phyloP scores from a whole-genome alignment of 2,113 vertebrate genomes.

The Micromys minutus region DNA sequence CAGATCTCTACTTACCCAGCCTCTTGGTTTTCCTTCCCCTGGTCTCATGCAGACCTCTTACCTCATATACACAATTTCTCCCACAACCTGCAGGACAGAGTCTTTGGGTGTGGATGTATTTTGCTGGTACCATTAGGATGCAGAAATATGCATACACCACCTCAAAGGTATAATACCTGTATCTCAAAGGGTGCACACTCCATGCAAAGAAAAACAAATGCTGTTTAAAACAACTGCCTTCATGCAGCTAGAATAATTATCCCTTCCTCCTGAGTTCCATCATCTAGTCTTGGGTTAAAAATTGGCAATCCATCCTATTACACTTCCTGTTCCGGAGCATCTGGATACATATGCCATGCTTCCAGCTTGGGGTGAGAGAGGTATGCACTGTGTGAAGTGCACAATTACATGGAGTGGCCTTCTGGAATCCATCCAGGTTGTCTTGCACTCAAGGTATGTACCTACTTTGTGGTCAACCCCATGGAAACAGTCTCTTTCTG shows the following conservation, averaged over 20 bases:
- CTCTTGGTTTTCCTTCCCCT: neutral
- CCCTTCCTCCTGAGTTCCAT: neutral
- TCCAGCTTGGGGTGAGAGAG: neutral
- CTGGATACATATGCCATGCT: accelerated
- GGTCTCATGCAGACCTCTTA: neutral
- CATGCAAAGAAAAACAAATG: neutral
- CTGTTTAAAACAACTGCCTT: slow-evolving; percentile 20
- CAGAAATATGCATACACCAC: neutral
- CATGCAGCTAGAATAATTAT: slow-evolving; percentile 8
- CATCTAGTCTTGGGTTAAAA: slow-evolving; percentile 25
- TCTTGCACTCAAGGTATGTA: neutral
- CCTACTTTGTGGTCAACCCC: slow-evolving; percentile 8
- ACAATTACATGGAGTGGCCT: neutral
- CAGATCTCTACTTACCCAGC: neutral
- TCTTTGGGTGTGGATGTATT: neutral
- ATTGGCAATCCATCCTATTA: neutral
- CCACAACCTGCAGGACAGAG: neutral
- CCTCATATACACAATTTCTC: neutral
- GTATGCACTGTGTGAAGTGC: neutral
- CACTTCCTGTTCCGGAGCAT: neutral
- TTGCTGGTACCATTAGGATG: too few species aligned
- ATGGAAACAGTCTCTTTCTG: slow-evolving; percentile 33
- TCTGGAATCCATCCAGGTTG: neutral
- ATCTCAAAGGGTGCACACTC: neutral
- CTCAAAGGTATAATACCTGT: neutral